These are phyloP conservation scores for Byasa hedistus DNA, from an alignment of 2,888 invertebrate genomes.

Conservation along the genomic window DNA sequence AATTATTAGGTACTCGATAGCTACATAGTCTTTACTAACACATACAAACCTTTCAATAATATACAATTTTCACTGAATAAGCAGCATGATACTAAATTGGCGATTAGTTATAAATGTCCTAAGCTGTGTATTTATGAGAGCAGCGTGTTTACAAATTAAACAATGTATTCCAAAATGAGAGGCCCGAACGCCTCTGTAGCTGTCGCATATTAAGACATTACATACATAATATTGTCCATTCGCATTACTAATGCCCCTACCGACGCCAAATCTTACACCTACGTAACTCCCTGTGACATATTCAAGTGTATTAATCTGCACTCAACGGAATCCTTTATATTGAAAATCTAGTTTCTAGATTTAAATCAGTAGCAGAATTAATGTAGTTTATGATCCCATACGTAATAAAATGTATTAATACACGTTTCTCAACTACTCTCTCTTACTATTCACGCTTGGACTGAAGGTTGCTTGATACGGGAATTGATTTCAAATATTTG, in stretches of 20 bases:
- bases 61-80: neutral
- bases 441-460: neutral
- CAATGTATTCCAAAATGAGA: slow-evolving; percentile 23
- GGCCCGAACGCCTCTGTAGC: slow-evolving; percentile 8
- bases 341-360: no score
- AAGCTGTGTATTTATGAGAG: slow-evolving; percentile 20
- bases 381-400: no score
- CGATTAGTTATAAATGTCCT: slow-evolving; percentile 11
- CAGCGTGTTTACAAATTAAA: slow-evolving; percentile 26
- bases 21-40: no score
- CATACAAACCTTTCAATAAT: neutral
- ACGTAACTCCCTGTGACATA: slow-evolving; percentile 17
- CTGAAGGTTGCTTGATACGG: neutral
- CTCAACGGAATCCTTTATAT: neutral
- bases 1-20: neutral
- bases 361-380: no score
- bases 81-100: slow-evolving; percentile 11
- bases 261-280: slow-evolving; percentile 26
- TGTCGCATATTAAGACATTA: slow-evolving; percentile 29
- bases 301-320: slow-evolving; percentile 2
- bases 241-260: slow-evolving; percentile 14
- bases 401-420: neutral
- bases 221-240: slow-evolving; percentile 16
- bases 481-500: neutral
- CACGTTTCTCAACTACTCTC: neutral